Conservation (phyloP, 2,113 vertebrate species). For the Ellobius talpinus region DNA sequence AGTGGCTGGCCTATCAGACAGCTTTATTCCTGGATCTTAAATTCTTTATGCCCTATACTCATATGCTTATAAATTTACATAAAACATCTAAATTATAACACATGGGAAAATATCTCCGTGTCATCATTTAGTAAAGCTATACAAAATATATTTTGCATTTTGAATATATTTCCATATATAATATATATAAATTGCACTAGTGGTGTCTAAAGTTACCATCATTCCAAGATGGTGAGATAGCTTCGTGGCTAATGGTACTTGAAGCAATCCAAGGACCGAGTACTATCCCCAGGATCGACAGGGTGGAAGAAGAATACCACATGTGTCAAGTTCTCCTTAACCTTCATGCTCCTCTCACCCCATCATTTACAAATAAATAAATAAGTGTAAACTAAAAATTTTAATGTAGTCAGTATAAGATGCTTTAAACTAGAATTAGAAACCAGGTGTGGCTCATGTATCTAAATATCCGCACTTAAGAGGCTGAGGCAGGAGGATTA, state of each 20-base stretch:
- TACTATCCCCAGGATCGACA: too few species aligned
- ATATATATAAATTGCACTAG: conserved; percentile 38
- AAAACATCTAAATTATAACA: conserved; percentile 67
- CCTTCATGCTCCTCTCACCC: not conserved
- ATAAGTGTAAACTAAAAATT: conserved; percentile 7
- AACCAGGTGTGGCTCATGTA: not conserved
- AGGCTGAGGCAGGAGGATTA: not conserved
- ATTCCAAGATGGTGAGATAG: conserved; percentile 49
- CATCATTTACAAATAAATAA: not conserved
- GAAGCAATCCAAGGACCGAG: not conserved
- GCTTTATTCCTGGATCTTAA: conserved; percentile 66
- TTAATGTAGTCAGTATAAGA: conserved; percentile 54
- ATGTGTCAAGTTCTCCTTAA: not conserved
- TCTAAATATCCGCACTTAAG: not conserved
- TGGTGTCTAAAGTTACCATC: conserved; percentile 73
- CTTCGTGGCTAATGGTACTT: not conserved
- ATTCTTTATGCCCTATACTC: conserved; percentile 5
- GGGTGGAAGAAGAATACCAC: not conserved
- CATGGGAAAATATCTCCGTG: conserved; percentile 59
- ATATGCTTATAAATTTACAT: conserved; percentile 15
- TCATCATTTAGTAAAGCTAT: conserved; percentile 53
- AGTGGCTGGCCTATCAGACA: not conserved
- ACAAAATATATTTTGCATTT: not conserved
- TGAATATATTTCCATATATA: not conserved
- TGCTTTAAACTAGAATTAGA: conserved; percentile 75